These are phyloP conservation scores for Chelonus insularis DNA, from an alignment of 1,140 invertebrate species.

Conservation along the genomic window DNA sequence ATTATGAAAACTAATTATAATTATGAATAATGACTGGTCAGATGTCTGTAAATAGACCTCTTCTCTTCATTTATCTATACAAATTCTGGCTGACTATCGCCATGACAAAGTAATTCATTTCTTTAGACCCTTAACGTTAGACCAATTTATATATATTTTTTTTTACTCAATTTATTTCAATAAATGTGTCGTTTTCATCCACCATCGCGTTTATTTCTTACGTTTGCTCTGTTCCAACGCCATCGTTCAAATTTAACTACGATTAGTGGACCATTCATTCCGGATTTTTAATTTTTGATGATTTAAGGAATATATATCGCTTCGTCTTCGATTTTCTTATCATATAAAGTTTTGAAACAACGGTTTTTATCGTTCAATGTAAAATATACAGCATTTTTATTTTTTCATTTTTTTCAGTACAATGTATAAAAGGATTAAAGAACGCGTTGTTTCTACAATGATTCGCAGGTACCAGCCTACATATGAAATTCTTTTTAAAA, in stretches of 20 bases:
- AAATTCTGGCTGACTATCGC: constrained; percentile 24
- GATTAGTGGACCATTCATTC: background rate
- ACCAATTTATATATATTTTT: constrained; percentile 15
- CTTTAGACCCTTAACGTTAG: constrained; percentile 25
- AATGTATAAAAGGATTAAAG: constrained; percentile 24
- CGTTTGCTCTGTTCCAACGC: background rate
- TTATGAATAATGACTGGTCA: constrained; percentile 4
- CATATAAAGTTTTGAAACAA: background rate
- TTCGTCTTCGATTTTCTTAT: background rate
- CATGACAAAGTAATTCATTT: background rate
- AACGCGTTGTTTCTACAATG: constrained; percentile 15
- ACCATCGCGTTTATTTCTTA: background rate
- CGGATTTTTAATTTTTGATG: background rate
- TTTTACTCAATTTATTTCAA: background rate
- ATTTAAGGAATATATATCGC: background rate
- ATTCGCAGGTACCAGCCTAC: constrained; percentile 28
- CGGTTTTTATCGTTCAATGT: constrained; percentile 9
- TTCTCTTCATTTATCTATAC: constrained; percentile 29
- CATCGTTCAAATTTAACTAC: background rate
- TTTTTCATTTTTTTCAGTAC: too few species aligned
- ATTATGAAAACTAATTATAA: background rate
- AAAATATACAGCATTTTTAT: constrained; percentile 21
- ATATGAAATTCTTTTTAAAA: background rate
- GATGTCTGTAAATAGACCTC: constrained; percentile 25
- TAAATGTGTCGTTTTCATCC: background rate